phyloP scores from a whole-genome alignment of 2,797 vertebrate genomes.

The Phataginus tricuspis region DNA sequence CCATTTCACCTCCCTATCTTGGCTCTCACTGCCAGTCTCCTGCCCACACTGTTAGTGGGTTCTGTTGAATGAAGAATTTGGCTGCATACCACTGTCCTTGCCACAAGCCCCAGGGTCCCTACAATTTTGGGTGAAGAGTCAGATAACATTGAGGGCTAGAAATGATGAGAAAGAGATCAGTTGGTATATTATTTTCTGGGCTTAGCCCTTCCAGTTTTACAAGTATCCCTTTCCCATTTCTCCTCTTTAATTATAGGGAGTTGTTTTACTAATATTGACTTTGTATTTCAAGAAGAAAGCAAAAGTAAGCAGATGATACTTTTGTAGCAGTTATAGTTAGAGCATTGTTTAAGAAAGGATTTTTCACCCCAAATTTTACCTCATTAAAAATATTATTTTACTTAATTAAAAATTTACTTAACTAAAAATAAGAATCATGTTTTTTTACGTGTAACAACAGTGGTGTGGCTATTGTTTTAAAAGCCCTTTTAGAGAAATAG shows the following conservation, averaged over 20 bases:
- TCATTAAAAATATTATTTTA: not conserved
- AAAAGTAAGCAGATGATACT: constrained; percentile 40
- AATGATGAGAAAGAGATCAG: not conserved
- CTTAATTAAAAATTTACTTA: no score
- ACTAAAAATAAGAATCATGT: not conserved
- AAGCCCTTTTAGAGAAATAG: constrained; percentile 10
- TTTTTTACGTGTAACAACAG: constrained; percentile 28
- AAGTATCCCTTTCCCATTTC: constrained; percentile 31
- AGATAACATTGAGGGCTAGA: not conserved
- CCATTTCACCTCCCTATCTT: not conserved
- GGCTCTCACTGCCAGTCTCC: not conserved
- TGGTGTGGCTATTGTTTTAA: not conserved
- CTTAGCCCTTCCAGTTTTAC: constrained; percentile 53
- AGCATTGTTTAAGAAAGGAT: not conserved
- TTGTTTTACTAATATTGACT: constrained; percentile 51
- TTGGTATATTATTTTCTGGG: constrained; percentile 38
- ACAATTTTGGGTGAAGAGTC: not conserved
- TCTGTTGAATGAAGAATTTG: constrained; percentile 3
- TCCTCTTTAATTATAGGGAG: constrained; percentile 35
- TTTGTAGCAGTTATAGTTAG: constrained; percentile 14
- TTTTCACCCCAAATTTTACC: not conserved
- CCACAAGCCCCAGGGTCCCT: not conserved
- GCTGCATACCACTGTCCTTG: not conserved
- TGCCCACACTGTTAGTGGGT: not conserved
- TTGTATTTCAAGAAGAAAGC: constrained; percentile 34